Evolutionary conservation across 1,140 invertebrate genomes (phyloP).

Genomic region (Solenopsis invicta): DNA sequence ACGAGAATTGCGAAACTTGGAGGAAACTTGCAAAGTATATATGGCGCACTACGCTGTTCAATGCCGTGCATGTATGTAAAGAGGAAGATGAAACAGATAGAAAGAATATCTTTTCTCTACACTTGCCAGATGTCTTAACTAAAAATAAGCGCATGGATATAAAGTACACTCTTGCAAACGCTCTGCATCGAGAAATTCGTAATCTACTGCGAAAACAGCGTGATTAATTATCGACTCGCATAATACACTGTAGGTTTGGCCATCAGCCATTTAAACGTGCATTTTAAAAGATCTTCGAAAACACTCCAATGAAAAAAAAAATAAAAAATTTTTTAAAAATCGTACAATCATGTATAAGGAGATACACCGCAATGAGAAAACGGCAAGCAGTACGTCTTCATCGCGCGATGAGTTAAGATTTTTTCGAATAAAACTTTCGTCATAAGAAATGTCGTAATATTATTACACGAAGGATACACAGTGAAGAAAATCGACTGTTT

Average conservation of each 20-base stretch:
- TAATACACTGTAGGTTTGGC: constrained; percentile 52
- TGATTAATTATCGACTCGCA: constrained; percentile 28
- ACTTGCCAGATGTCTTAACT: constrained; percentile 34
- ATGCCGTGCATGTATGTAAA: constrained; percentile 5
- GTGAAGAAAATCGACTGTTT: not conserved
- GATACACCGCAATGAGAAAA: not conserved
- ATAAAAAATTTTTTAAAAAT: not conserved
- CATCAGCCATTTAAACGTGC: not conserved
- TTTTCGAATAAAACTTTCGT: not conserved
- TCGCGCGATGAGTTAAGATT: not conserved
- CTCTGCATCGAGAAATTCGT: constrained; percentile 4
- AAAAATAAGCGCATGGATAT: constrained; percentile 7
- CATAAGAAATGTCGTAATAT: not conserved
- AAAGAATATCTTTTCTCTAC: constrained; percentile 13
- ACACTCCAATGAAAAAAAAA: not conserved
- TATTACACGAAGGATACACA: not conserved
- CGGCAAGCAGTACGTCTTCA: not conserved
- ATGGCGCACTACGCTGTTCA: not conserved
- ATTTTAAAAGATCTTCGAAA: not conserved
- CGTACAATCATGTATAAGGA: not conserved
- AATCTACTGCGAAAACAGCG: constrained; percentile 13
- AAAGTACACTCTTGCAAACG: constrained; percentile 13
- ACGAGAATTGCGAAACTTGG: constrained; percentile 34
- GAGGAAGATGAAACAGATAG: not conserved
- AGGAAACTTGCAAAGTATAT: constrained; percentile 44